Conservation (phyloP, 2,888 invertebrate species). For the Petrolisthes manimaculis region DNA sequence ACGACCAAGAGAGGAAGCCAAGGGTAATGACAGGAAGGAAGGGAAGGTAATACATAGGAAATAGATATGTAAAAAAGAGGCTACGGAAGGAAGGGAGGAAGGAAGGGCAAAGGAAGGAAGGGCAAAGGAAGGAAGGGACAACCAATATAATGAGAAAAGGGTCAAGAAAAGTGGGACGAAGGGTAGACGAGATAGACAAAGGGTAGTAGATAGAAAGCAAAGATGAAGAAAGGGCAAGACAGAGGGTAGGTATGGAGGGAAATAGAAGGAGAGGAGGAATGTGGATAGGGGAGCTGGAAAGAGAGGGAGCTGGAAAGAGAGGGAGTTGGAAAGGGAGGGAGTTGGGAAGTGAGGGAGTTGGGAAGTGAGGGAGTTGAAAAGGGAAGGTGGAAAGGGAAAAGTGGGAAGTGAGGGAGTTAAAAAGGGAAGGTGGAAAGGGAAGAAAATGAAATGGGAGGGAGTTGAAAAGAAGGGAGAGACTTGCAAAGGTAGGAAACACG, state of each 20-base stretch:
- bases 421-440: background rate
- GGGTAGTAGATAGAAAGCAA: background rate
- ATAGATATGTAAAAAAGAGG: background rate
- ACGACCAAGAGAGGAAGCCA: background rate
- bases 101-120: background rate
- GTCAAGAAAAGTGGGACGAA: background rate
- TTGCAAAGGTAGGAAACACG: background rate
- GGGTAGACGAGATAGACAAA: background rate
- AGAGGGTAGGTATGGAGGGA: background rate
- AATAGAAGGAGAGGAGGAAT: no score
- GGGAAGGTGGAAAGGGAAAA: background rate
- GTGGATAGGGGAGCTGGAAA: no score
- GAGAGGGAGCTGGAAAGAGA: no score
- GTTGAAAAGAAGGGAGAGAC: background rate
- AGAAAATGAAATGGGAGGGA: background rate
- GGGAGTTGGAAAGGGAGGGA: background rate
- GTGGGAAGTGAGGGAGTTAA: background rate
- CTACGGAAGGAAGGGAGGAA: background rate
- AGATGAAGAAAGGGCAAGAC: background rate
- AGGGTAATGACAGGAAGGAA: background rate
- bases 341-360: background rate
- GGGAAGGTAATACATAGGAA: background rate
- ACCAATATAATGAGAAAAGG: background rate
- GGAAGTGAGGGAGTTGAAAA: background rate
- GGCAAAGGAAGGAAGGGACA: background rate